A percentile compares a stretch with the other conserved stretches of the same genome.
These are phyloP conservation scores for Phylloscopus trochiloides DNA, from an alignment of 2,113 vertebrate genomes.

Conservation along the genomic window DNA sequence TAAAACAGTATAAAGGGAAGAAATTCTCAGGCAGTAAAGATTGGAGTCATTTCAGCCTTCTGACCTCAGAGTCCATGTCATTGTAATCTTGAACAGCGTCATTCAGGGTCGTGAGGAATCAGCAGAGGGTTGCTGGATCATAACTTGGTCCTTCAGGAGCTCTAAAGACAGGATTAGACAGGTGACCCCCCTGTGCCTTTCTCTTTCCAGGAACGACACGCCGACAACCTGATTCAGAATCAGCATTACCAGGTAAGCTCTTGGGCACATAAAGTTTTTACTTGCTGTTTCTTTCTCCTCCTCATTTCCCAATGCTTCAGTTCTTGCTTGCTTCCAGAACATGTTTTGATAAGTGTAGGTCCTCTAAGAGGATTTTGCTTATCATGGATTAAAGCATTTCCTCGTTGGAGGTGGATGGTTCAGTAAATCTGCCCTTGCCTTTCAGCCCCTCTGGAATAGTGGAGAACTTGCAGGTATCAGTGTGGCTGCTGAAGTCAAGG, in stretches of 20 bases:
- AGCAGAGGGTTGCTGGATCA: neutral
- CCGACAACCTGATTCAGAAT: conserved; percentile 93
- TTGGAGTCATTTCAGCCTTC: too few species aligned
- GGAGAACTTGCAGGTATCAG: neutral
- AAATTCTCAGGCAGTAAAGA: too few species aligned
- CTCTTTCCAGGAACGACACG: conserved; percentile 86
- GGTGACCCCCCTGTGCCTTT: conserved; percentile 2
- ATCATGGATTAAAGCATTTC: neutral
- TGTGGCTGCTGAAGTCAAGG: neutral
- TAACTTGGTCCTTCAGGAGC: neutral
- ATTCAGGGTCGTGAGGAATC: accelerated
- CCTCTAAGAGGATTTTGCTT: neutral
- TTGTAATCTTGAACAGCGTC: too few species aligned
- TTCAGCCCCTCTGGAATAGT: neutral
- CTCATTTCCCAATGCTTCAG: neutral
- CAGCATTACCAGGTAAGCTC: conserved; percentile 91
- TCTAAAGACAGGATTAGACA: neutral
- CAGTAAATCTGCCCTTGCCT: neutral
- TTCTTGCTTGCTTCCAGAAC: neutral
- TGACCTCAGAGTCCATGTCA: too few species aligned
- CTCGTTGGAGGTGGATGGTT: neutral
- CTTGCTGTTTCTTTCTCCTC: neutral
- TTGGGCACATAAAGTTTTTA: neutral
- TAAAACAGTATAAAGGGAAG: too few species aligned
- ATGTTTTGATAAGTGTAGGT: neutral